Conservation (phyloP, 2,888 invertebrate species). For the Brachypterus glaber region DNA sequence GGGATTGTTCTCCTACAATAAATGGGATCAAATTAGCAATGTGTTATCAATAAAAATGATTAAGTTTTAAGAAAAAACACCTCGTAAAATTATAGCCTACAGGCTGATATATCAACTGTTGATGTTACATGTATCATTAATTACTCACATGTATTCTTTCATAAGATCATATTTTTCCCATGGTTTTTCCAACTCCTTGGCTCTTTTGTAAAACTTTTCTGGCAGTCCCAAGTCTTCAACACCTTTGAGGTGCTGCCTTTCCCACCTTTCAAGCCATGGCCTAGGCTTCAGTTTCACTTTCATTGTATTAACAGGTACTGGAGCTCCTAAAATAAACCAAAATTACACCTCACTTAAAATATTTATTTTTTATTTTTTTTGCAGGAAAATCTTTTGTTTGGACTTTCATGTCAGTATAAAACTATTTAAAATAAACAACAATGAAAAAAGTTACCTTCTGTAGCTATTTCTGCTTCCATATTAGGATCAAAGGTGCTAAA, state of each 20-base stretch:
- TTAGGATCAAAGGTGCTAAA: constrained; percentile 88
- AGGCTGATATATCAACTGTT: not conserved
- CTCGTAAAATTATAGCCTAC: not conserved
- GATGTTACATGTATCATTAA: constrained; percentile 5
- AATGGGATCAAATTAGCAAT: too few species aligned
- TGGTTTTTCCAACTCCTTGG: constrained; percentile 54
- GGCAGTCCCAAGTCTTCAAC: constrained; percentile 41
- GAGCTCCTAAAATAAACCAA: constrained; percentile 22
- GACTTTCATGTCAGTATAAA: too few species aligned
- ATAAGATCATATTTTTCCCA: constrained; percentile 91
- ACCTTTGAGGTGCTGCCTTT: constrained; percentile 66
- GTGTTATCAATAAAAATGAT: too few species aligned
- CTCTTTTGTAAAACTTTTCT: constrained; percentile 39
- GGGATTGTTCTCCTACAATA: constrained; percentile 65
- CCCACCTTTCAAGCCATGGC: constrained; percentile 92
- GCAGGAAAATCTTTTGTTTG: not conserved
- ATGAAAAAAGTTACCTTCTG: constrained; percentile 67
- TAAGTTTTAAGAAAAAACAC: not conserved
- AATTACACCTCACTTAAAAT: not conserved
- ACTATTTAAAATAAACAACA: too few species aligned
- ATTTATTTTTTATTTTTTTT: not conserved
- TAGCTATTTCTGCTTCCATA: constrained; percentile 74
- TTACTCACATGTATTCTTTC: constrained; percentile 71
- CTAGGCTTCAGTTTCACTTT: constrained; percentile 64
- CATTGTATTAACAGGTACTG: constrained; percentile 36